A percentile compares a stretch with the other conserved stretches of the same genome.
These are phyloP conservation scores for Drosophila nasuta DNA, from an alignment of 1,140 invertebrate species.

Conservation along the genomic window DNA sequence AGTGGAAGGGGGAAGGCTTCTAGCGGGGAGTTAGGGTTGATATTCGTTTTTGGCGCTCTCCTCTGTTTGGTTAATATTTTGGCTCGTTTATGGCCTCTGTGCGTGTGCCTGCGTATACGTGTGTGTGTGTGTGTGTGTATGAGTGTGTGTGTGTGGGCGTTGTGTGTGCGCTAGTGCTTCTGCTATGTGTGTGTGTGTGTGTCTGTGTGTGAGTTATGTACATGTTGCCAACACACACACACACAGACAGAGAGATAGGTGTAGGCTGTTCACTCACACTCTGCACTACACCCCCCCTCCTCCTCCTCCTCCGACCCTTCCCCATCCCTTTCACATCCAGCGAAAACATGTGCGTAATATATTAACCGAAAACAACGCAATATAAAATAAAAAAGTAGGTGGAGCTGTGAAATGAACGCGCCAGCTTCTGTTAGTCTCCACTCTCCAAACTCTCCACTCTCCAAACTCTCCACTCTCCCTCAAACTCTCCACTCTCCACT, in stretches of 20 bases:
- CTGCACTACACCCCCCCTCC: too few species aligned
- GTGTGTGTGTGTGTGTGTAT: constrained; percentile 29
- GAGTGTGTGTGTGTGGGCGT: constrained; percentile 25
- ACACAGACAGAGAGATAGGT: constrained; percentile 15
- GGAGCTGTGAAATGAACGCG: constrained; percentile 65
- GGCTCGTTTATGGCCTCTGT: constrained; percentile 52
- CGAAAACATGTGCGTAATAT: constrained; percentile 73
- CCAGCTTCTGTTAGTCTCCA: too few species aligned
- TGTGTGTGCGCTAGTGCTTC: constrained; percentile 55
- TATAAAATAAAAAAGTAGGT: constrained; percentile 58
- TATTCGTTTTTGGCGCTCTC: constrained; percentile 58
- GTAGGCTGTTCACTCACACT: constrained; percentile 41
- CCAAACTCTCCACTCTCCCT: constrained; percentile 45
- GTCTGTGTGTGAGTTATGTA: neutral
- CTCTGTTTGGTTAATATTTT: constrained; percentile 82
- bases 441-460: constrained; percentile 43
- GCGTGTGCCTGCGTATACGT: constrained; percentile 19
- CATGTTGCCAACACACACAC: constrained; percentile 11
- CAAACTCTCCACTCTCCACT: constrained; percentile 54
- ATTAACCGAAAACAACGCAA: constrained; percentile 68
- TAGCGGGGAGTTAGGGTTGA: constrained; percentile 39
- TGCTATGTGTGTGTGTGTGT: constrained; percentile 22
- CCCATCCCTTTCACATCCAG: neutral
- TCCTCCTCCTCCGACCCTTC: too few species aligned
- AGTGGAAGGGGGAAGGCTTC: neutral